These are phyloP conservation scores for Melipona bicolor DNA, from an alignment of 2,888 invertebrate species.

Conservation along the genomic window DNA sequence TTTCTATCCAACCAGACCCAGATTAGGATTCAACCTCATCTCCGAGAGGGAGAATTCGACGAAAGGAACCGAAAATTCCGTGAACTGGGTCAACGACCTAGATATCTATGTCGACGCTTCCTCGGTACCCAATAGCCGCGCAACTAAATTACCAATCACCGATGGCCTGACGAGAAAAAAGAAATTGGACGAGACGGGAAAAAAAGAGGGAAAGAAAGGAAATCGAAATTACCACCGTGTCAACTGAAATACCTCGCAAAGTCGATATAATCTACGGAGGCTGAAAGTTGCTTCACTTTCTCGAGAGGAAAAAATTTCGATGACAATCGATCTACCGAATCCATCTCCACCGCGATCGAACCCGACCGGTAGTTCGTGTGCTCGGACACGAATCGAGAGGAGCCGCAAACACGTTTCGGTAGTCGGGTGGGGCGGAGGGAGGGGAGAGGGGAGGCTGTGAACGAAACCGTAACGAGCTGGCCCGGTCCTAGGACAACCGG, in stretches of 20 bases:
- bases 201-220: neutral
- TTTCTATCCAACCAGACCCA: neutral
- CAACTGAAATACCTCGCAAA: neutral
- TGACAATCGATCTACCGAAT: constrained; percentile 7
- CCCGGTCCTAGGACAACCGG: constrained; percentile 73
- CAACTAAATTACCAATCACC: neutral
- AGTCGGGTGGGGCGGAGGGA: constrained; percentile 3
- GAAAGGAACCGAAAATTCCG: constrained; percentile 16
- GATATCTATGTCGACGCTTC: constrained; percentile 3
- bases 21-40: neutral
- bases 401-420: constrained; percentile 1
- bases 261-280: neutral
- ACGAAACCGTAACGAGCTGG: constrained; percentile 46
- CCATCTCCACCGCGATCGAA: no score
- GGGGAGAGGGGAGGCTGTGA: neutral
- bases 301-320: neutral
- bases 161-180: neutral
- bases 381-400: neutral
- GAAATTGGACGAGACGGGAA: neutral
- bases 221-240: neutral
- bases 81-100: constrained; percentile 6
- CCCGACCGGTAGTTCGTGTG: neutral
- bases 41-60: no score
- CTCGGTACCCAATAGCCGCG: neutral
- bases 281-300: constrained; percentile 4